These are phyloP conservation scores for Epinephelus lanceolatus DNA, from an alignment of 2,113 vertebrate species.

Conservation along the genomic window DNA sequence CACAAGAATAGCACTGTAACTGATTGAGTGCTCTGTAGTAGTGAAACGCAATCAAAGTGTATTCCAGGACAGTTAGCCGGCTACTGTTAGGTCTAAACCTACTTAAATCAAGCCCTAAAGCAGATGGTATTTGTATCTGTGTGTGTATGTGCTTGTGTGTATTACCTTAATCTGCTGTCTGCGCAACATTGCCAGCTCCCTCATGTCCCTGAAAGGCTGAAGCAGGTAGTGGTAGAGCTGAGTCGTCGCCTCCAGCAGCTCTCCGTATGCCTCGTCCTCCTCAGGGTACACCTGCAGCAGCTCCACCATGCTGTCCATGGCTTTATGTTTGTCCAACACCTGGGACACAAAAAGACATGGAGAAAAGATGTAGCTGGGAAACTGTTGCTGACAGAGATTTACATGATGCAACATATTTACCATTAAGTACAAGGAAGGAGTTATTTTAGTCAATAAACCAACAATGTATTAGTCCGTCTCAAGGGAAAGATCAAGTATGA, in stretches of 20 bases:
- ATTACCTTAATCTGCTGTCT: conserved; percentile 98
- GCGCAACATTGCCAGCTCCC: conserved; percentile 95
- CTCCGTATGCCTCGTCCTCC: conserved; percentile 93
- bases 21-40: neutral
- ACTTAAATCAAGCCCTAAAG: conserved; percentile 58
- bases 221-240: conserved; percentile 97
- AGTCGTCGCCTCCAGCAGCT: conserved; percentile 93
- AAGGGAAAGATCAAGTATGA: too few species aligned
- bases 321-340: conserved; percentile 95
- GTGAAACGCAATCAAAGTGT: conserved; percentile 10
- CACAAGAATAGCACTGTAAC: neutral
- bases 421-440: neutral
- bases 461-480: too few species aligned
- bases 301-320: conserved; percentile 95
- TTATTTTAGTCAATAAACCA: too few species aligned
- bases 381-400: neutral
- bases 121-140: conserved; percentile 65
- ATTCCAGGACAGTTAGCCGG: conserved; percentile 30
- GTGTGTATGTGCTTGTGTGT: conserved; percentile 28
- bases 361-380: neutral
- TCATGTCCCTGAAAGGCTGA: conserved; percentile 98
- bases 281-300: conserved; percentile 93
- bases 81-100: conserved; percentile 47
- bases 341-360: conserved; percentile 57
- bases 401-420: neutral